Evolutionary conservation across 2,113 vertebrate genomes (phyloP).

Genomic region (Aegithalos caudatus): DNA sequence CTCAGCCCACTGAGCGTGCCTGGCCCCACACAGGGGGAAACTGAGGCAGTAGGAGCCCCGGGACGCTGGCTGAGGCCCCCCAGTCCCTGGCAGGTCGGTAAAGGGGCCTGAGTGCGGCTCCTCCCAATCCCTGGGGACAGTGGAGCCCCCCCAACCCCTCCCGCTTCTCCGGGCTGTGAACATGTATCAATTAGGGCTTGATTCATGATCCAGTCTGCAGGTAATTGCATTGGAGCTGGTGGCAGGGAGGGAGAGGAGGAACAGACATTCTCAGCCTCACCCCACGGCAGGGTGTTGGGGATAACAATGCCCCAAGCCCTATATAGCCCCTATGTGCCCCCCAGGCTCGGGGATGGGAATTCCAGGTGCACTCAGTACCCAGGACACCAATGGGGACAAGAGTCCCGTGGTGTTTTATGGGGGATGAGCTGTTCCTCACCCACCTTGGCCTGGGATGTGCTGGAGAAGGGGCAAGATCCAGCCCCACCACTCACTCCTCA

Average conservation of each 20-base stretch:
- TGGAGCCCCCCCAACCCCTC: background rate
- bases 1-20: background rate
- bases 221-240: background rate
- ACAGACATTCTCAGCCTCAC: background rate
- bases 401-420: background rate
- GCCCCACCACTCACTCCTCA: background rate
- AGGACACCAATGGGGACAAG: background rate
- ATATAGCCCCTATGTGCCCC: rapidly evolving
- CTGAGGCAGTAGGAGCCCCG: background rate
- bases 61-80: background rate
- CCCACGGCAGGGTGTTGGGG: background rate
- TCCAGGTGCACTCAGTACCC: background rate
- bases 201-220: background rate
- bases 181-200: slow-evolving; percentile 7
- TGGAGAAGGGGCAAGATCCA: background rate
- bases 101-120: background rate
- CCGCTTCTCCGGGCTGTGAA: background rate
- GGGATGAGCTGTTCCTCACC: background rate
- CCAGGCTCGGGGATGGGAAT: rapidly evolving
- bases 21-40: background rate
- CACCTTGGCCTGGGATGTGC: background rate
- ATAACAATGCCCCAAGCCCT: background rate
- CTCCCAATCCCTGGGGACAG: too few relatives aligned
- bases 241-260: background rate
- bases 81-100: background rate